Conservation (phyloP, 2,888 invertebrate genomes). For the Stenodema calcarata region DNA sequence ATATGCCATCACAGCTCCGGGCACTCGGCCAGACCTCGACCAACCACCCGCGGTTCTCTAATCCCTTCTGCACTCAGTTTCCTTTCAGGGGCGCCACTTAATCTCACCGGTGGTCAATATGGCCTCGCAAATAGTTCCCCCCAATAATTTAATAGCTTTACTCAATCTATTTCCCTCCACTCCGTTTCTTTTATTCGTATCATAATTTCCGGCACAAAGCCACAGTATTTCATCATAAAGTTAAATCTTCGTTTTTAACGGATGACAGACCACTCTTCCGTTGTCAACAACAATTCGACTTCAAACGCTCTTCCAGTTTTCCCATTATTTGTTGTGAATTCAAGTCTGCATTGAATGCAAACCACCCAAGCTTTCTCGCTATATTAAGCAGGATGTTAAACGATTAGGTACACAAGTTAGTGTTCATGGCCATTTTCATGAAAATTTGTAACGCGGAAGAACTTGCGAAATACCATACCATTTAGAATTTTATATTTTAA, state of each 20-base stretch:
- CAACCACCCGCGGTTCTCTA: not conserved
- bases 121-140: not conserved
- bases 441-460: no score
- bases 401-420: no score
- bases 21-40: not conserved
- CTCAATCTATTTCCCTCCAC: not conserved
- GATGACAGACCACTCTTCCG: no score
- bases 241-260: not conserved
- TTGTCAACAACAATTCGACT: no score
- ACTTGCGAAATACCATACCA: no score
- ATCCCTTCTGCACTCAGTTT: not conserved
- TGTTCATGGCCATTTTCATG: no score
- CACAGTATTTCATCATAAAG: not conserved
- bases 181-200: not conserved
- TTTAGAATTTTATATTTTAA: no score
- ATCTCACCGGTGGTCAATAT: conserved; percentile 20
- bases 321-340: no score
- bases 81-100: not conserved
- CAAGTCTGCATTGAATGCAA: no score
- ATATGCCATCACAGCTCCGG: not conserved
- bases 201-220: not conserved
- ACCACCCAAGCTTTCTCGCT: no score
- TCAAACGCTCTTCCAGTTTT: no score
- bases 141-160: conserved; percentile 7
- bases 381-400: no score